Evolutionary conservation across 2,797 vertebrate genomes (phyloP).

Genomic region (Simalia tracyae): DNA sequence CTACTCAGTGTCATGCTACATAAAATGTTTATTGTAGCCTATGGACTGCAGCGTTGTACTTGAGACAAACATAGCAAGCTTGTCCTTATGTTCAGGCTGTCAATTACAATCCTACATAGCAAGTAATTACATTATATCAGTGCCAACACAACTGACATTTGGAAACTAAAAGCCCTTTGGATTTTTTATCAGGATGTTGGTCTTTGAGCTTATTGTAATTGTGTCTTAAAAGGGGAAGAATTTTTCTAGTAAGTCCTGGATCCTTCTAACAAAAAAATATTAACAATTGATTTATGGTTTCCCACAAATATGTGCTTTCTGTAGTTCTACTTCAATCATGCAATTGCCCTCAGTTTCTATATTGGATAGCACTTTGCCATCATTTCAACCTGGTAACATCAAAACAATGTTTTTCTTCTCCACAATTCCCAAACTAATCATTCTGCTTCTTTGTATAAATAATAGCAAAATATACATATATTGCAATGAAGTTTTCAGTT

Average conservation of each 20-base stretch:
- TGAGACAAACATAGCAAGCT: not conserved
- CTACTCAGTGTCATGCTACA: not conserved
- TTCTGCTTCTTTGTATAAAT: not conserved
- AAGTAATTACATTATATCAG: not conserved
- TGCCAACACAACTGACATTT: not conserved
- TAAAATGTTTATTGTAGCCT: not conserved
- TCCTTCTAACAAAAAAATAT: not conserved
- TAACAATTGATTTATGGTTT: not conserved
- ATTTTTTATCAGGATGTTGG: not conserved
- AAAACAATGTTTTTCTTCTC: not conserved
- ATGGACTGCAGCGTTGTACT: not conserved
- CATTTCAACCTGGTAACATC: not conserved
- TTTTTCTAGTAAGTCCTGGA: too few species aligned
- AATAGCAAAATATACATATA: not conserved
- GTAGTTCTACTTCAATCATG: not conserved
- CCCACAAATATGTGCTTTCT: not conserved
- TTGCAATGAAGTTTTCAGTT: not conserved
- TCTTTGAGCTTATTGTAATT: not conserved
- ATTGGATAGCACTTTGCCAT: not conserved
- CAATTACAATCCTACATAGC: not conserved
- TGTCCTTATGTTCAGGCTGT: not conserved
- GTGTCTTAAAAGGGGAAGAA: not conserved
- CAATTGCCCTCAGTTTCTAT: not conserved
- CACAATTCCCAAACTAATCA: not conserved
- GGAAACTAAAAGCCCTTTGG: not conserved